Conservation (phyloP, 2,888 invertebrate genomes). For the Rotaria magnacalcarata region DNA sequence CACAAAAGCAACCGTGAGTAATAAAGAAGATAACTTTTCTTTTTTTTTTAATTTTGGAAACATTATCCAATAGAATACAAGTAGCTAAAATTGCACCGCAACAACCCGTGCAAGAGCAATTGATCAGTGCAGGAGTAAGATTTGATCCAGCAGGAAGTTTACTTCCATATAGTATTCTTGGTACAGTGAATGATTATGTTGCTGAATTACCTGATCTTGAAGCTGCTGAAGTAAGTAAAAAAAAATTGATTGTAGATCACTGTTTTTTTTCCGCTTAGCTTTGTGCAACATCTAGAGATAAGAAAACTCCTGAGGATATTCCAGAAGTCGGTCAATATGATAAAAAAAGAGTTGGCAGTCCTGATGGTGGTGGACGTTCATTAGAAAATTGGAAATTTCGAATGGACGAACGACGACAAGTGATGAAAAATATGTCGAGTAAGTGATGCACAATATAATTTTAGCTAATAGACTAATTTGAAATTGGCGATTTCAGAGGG, state of each 20-base stretch:
- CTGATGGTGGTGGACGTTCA: constrained; percentile 48
- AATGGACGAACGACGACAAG: constrained; percentile 56
- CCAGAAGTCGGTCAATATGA: neutral
- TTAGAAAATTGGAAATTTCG: constrained; percentile 56
- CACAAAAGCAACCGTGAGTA: constrained; percentile 32
- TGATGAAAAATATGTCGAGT: constrained; percentile 57
- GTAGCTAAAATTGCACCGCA: constrained; percentile 56
- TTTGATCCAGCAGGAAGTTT: constrained; percentile 54
- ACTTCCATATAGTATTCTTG: constrained; percentile 57
- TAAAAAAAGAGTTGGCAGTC: neutral
- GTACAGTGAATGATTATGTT: constrained; percentile 55
- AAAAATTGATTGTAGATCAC: neutral
- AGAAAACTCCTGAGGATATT: neutral
- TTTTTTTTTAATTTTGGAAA: too few species aligned
- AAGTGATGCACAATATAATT: neutral
- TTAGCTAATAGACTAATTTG: too few species aligned
- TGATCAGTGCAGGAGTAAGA: constrained; percentile 52
- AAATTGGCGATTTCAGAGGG: constrained; percentile 50
- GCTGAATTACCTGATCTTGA: constrained; percentile 51
- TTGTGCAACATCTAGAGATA: neutral
- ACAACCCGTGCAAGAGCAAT: constrained; percentile 53
- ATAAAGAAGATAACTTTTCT: too few species aligned
- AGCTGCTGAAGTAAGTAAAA: constrained; percentile 44
- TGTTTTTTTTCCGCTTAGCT: neutral
- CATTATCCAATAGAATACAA: constrained; percentile 49